Conservation (phyloP, 2,113 vertebrate genomes). For the Hiodon alosoides region DNA sequence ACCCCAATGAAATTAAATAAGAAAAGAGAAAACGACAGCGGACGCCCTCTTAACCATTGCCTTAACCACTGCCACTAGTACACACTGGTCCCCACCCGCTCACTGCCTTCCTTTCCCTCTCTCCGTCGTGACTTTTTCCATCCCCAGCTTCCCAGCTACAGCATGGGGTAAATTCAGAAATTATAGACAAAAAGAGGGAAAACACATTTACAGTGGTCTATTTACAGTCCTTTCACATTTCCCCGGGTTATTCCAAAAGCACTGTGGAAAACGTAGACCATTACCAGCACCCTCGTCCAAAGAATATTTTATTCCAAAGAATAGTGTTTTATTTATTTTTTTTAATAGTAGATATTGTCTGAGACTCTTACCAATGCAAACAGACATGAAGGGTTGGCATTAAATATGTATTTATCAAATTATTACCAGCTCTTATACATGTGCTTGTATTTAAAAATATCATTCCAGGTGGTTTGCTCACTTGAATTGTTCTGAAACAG, state of each 20-base stretch:
- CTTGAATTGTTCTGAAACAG: slow-evolving; percentile 43
- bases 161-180: too few species aligned
- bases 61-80: too few species aligned
- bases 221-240: too few species aligned
- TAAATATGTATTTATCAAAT: slow-evolving; percentile 50
- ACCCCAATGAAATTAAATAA: too few species aligned
- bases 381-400: slow-evolving; percentile 33
- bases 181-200: too few species aligned
- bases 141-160: too few species aligned
- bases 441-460: slow-evolving; percentile 42
- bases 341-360: slow-evolving; percentile 14
- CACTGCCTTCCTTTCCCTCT: too few species aligned
- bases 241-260: background rate
- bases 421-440: slow-evolving; percentile 36
- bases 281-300: background rate
- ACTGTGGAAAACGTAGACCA: background rate
- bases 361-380: slow-evolving; percentile 38
- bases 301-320: slow-evolving; percentile 3
- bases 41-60: too few species aligned
- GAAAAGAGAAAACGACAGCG: too few species aligned
- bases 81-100: too few species aligned
- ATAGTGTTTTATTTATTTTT: slow-evolving; percentile 3
- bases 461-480: slow-evolving; percentile 18
- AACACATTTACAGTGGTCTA: too few species aligned
- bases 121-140: too few species aligned